Percentiles rank a stretch among this genome's conserved stretches.
phyloP scores from a whole-genome alignment of 2,888 invertebrate genomes.

The Lasioglossum pauxillum region DNA sequence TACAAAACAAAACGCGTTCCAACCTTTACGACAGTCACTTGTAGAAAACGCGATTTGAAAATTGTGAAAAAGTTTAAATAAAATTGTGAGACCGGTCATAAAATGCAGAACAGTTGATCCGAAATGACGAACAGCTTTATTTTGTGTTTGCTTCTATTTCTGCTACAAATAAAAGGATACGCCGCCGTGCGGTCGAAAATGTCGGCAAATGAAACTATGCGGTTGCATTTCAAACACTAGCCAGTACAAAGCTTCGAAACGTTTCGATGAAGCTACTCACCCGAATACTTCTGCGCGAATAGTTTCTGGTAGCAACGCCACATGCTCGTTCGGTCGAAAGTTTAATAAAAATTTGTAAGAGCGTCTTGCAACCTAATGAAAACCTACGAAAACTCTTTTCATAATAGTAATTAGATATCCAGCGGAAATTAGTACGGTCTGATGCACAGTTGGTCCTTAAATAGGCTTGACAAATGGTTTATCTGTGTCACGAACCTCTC shows the following conservation, averaged over 20 bases:
- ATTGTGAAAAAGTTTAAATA: neutral
- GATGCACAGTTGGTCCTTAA: neutral
- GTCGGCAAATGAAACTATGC: constrained; percentile 27
- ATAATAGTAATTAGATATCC: neutral
- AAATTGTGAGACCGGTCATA: neutral
- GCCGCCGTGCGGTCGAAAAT: neutral
- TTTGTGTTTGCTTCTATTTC: neutral
- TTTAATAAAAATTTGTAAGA: constrained; percentile 1
- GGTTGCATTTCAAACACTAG: constrained; percentile 23
- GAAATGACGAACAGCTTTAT: neutral
- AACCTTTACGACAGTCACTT: no score
- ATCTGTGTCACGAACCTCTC: neutral
- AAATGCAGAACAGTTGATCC: neutral
- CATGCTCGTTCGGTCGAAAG: neutral
- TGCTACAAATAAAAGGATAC: neutral
- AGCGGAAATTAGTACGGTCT: neutral
- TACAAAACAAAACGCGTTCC: no score
- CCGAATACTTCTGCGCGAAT: constrained; percentile 13
- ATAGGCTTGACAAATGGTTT: neutral
- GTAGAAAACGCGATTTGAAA: no score
- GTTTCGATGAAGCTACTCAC: neutral
- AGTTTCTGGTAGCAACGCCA: constrained; percentile 9
- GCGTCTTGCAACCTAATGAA: neutral
- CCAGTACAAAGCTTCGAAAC: neutral
- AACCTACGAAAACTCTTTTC: neutral